Evolutionary conservation across 2,113 vertebrate species (phyloP), one percentile per base, ranked within the genome.

Genomic region (Otocyon megalotis): DNA sequence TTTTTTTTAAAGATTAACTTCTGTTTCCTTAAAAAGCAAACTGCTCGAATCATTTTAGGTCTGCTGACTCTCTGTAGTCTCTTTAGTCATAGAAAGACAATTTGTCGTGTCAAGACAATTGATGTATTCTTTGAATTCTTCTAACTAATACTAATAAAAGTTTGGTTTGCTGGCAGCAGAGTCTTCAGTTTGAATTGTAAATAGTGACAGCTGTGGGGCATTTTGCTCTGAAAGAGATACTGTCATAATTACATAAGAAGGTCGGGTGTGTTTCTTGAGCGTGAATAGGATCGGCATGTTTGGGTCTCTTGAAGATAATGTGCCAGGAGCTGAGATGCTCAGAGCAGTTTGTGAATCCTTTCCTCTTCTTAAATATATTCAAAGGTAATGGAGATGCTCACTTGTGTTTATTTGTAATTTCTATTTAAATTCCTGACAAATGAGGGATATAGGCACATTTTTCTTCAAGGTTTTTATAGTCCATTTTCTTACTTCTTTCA

Each of bases 161-260:
- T 98, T 93, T 48, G 90, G 92, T 90, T 92, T 92, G 93, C 95
- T 95, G 94, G 90, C 90, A 76, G 81, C 56, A 54, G 30, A 16
- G 76, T 63, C 94, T 92, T 85, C 71, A 14, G 19, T 96, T 79
- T 96, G 96, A 91, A 80, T 94, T 93, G 97, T 97, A 95, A 95
- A 93, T 35, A 96, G 93, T 93, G 98, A 95, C 93, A 93, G 95
- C 96, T 97, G 96, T 86, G 71, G 94, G 96, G 90, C 76, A 90
- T 94, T 96, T 96, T 53, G 90, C 96, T 95, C 79, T 91, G 96
- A 96, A 95, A 95, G 94, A 72, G 85, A 81, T 11, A 60, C 79
- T 95, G 96, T 88, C 69, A 13, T 56, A 86, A 80, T 94, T 53
- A 69, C 77, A 48, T 67, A 77, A 95, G 96, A 54, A 93, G 90